Evolutionary conservation across 37 sponge, comb jelly and placozoan genomes (phyloP).

Genomic region (Bolinopsis microptera): DNA sequence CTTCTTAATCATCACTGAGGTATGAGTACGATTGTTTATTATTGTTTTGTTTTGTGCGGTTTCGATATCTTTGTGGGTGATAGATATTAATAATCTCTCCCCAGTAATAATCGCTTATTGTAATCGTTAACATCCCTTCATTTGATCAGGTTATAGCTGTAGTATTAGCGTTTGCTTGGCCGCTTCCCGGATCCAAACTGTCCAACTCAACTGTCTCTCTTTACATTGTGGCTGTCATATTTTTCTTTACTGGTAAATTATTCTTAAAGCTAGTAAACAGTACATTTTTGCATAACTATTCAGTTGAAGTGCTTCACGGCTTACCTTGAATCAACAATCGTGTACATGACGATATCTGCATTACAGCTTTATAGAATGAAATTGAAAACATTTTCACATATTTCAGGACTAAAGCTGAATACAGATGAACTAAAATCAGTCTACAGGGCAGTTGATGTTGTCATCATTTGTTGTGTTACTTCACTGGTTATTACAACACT

Average conservation of each 20-base stretch:
- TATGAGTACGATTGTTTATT: too few relatives aligned
- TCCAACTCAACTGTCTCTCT: constrained; percentile 45
- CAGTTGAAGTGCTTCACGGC: too few relatives aligned
- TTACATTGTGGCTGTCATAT: constrained; percentile 19
- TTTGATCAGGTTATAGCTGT: constrained; percentile 51
- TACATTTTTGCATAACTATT: too few relatives aligned
- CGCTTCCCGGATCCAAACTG: background rate
- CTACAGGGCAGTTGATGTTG: background rate
- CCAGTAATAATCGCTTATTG: too few relatives aligned
- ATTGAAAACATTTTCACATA: too few relatives aligned
- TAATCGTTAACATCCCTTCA: too few relatives aligned
- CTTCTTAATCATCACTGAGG: constrained; percentile 12
- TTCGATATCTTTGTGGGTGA: too few relatives aligned
- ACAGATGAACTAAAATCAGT: constrained; percentile 61
- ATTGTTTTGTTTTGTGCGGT: background rate
- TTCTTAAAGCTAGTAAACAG: too few relatives aligned
- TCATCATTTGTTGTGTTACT: background rate
- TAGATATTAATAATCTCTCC: too few relatives aligned
- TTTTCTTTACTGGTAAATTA: constrained; percentile 33
- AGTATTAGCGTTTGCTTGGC: background rate
- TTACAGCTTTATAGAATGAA: too few relatives aligned
- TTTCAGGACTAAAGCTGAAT: constrained; percentile 44
- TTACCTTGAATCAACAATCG: too few relatives aligned
- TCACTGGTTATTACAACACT: constrained; percentile 32
- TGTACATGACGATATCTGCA: too few relatives aligned